Evolutionary conservation across 2,113 vertebrate genomes (phyloP), one percentile per base, ranked within the genome.

Genomic region (Cranoglanis bouderius): DNA sequence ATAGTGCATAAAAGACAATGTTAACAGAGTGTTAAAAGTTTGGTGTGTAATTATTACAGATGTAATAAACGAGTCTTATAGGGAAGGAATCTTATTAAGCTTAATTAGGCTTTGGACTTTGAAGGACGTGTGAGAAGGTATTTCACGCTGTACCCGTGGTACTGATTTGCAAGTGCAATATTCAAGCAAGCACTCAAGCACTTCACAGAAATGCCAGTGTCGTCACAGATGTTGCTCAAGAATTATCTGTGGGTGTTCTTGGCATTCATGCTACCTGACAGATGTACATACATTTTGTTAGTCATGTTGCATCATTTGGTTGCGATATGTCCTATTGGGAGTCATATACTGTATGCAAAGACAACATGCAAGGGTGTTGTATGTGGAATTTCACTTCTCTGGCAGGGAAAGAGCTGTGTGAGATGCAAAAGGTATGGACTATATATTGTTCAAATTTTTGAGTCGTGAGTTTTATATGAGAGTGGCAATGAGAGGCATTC

Each of bases 181-280:
- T 85, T 85, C 83, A 85, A 51, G 83, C 35, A 84, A 46, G 82
- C 57, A 63, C 57, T 84, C 80, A 51, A 67, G 83, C 83, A 32
- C 61, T 67, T 67, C 1, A 19, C 57, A 29, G 43, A 67, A 83
- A 83, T 83, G 81, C 59, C 81, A 59, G 55, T 13, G 40, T 29
- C 7, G 6, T 32, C 43, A 1, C 83, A 85, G 61, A 85, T 85
- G 83, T 85, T 85, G 83, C 61, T 67, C 38, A 67, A 51, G 43
- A 67, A 67, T 65, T 51, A 67, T 85, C 43, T 16, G 43, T 85
- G 83, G 83, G 83, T 51, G 83, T 67, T 85, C 40, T 85, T 83
- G 63, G 61, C 83, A 32, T 51, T 51, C 61, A 24, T 49, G 61
- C 61, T 67, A 67, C 61, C 40, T 67, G 83, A 67, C 61, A 67